Evolutionary conservation across 2,113 vertebrate species (phyloP), one percentile per base, ranked within the genome.

Genomic region (Rhinolophus ferrumequinum): DNA sequence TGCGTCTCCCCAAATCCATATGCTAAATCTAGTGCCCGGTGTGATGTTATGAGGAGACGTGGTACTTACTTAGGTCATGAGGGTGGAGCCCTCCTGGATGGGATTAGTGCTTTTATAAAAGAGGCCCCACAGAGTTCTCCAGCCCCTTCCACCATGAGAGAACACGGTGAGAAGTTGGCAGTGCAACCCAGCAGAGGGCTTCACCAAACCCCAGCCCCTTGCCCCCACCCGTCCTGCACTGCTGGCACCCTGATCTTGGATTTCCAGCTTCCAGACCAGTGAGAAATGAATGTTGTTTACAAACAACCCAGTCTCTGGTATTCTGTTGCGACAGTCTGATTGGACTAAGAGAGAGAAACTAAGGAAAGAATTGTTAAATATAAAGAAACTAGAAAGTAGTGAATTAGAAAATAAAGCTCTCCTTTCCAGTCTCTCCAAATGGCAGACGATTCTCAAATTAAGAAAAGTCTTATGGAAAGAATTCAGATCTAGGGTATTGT

Each of bases 351-450:
- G 52, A 82, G 38, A 81, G 22, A 89, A 95, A 56, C 67, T 94
- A 96, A 94, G 88, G 67, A 96, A 94, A 88, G 47, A 94, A 54
- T 67, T 87, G 38, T 94, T 94, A 90, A 86, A 92, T 90, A 94
- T 83, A 83, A 93, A 95, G 56, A 22, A 93, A 44, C 28, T 4
- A 83, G 84, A 94, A 73, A 50, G 90, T 88, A 22, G 38, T 94
- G 56, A 69, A 64, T 69, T 90, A 82, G 89, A 89, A 96, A 97
- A 94, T 90, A 93, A 95, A 96, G 41, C 41, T 92, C 12, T 96
- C 86, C 94, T 92, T 96, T 82, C 86, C 38, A 72, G 60, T 94
- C 92, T 82, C n/a, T 95, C 80, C 94, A 93, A 54, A 77, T 93
- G 94, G 88, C n/a, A 92, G 76, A 84, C 6, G 69, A 38, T 88